phyloP scores from a whole-genome alignment of 2,888 invertebrate species.

The Agelastica alni region DNA sequence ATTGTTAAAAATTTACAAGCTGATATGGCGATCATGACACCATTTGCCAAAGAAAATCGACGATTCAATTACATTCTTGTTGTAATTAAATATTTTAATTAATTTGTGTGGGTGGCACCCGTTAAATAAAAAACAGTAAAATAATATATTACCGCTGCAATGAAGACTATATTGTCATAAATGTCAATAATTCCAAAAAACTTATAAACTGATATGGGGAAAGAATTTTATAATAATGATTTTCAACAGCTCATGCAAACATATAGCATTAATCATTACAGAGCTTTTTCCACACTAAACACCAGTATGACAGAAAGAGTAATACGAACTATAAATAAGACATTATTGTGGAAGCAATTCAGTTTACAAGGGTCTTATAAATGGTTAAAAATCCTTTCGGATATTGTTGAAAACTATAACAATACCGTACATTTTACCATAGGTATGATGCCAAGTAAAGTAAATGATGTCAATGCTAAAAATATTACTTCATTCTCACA shows the following conservation, averaged over 20 bases:
- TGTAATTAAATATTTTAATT: no score
- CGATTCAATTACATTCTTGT: constrained; percentile 47
- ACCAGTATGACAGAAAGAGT: constrained; percentile 39
- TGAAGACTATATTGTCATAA: constrained; percentile 21
- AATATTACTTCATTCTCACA: constrained; percentile 35
- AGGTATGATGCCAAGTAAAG: constrained; percentile 45
- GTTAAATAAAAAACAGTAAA: constrained; percentile 47
- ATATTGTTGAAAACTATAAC: constrained; percentile 42
- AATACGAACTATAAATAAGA: constrained; percentile 39
- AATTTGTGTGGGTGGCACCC: constrained; percentile 50
- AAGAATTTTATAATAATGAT: constrained; percentile 43
- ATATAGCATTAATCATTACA: constrained; percentile 39
- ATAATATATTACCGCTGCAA: constrained; percentile 38
- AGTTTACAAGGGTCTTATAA: constrained; percentile 42
- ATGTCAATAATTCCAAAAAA: not conserved
- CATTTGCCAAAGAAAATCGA: constrained; percentile 46
- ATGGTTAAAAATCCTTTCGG: constrained; percentile 35
- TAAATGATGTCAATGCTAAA: constrained; percentile 46
- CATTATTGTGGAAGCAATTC: constrained; percentile 42
- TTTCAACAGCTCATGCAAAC: constrained; percentile 40
- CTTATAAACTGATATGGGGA: constrained; percentile 12
- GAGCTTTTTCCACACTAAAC: constrained; percentile 33
- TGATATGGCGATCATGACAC: constrained; percentile 50
- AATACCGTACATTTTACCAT: constrained; percentile 47
- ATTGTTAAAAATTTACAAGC: constrained; percentile 54